These are phyloP conservation scores for Xiphophorus maculatus DNA, from an alignment of 2,113 vertebrate species.

Conservation along the genomic window DNA sequence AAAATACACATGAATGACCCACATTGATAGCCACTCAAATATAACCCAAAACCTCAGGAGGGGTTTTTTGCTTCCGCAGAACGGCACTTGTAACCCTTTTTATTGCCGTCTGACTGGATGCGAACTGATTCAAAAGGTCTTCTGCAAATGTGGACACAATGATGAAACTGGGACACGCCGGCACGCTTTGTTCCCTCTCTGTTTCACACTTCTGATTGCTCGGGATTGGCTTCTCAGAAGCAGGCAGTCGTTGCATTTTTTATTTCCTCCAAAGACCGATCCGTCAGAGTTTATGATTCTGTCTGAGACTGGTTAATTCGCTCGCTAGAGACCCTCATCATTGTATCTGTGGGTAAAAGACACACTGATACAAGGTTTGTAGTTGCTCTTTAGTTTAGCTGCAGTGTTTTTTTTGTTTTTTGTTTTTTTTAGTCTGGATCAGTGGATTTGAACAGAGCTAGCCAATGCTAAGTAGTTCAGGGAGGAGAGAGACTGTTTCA, in stretches of 20 bases:
- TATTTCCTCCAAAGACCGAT: constrained; percentile 10
- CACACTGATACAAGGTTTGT: constrained; percentile 19
- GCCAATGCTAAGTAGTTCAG: constrained; percentile 55
- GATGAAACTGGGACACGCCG: constrained; percentile 59
- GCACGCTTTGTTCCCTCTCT: constrained; percentile 29
- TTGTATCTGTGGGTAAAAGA: constrained; percentile 23
- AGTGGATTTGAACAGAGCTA: constrained; percentile 39
- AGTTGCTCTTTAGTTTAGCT: constrained; percentile 12
- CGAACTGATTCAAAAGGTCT: constrained; percentile 47
- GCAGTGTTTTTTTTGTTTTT: constrained; percentile 2
- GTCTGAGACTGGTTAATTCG: constrained; percentile 12
- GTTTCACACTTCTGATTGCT: constrained; percentile 47
- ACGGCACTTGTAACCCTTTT: constrained; percentile 18
- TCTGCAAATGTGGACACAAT: constrained; percentile 57
- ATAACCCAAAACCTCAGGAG: constrained; percentile 13
- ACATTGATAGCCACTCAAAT: constrained; percentile 25
- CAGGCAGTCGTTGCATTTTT: neutral
- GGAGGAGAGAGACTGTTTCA: constrained; percentile 8
- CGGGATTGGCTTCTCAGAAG: constrained; percentile 33
- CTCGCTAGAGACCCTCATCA: neutral
- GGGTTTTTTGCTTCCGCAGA: neutral
- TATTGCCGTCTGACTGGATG: constrained; percentile 50
- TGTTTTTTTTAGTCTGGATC: constrained; percentile 29
- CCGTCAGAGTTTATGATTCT: constrained; percentile 17
- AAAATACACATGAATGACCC: constrained; percentile 32